Evolutionary conservation across 1,140 invertebrate species (phyloP), one percentile per base, ranked within the genome.

Genomic region (Choristoneura fumiferana): DNA sequence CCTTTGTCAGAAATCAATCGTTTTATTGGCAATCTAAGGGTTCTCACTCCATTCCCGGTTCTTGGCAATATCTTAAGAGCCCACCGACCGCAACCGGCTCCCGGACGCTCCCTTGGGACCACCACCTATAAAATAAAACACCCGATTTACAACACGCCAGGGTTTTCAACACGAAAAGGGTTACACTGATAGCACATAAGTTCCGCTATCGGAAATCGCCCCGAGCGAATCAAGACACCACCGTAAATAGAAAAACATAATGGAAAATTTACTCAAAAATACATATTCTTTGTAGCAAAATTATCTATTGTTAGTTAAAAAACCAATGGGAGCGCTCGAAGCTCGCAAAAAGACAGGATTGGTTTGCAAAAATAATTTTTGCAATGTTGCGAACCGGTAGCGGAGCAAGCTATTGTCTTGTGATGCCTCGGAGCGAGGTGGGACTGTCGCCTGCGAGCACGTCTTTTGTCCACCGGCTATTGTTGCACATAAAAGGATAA

Each of bases 41-140:
- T 64, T 71, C 60, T 71, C 64, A 71, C 71, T 63, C 65, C 60
- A 67, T 71, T 71, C 62, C 45, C 63, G 55, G 54, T 43, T 64
- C 67, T 60, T 63, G 58, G 69, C 67, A 84, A 84, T 82, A 82
- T 82, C 71, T 73, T 81, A 76, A 84, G 73, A 81, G 78, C 78
- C 72, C 67, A 75, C 71, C 77, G 65, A 73, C 68, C 73, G 73
- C 57, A 59, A 65, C 62, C 56, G 57, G 38, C 58, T 14, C 62
- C 57, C 64, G 71, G 66, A 63, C 53, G 57, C 73, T 71, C 76
- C 78, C 69, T 63, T 5, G 76, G 76, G 76, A 80, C 45, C 78
- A 64, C 71, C 77, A 74, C 67, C 87, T 89, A 88, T 84, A 89
- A 89, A 89, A 90, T 87, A 89, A 88, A 89, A 65, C 81, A 87